These are phyloP conservation scores for Drosophila albomicans DNA, from an alignment of 1,140 invertebrate genomes.

Conservation along the genomic window DNA sequence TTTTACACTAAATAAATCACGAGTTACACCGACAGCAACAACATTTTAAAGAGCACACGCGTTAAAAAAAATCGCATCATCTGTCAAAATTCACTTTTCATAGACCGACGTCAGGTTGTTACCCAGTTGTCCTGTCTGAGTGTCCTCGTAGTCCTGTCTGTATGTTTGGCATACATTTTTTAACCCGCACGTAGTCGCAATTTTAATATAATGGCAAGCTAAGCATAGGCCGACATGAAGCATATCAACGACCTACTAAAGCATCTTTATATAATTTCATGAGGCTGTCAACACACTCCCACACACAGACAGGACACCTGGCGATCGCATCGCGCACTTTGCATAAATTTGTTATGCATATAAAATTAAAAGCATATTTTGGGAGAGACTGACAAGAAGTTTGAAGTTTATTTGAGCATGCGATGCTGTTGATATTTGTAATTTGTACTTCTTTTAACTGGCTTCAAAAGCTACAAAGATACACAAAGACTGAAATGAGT, in stretches of 20 bases:
- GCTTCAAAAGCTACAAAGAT: slow-evolving; percentile 57
- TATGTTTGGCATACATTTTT: slow-evolving; percentile 55
- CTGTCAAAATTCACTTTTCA: slow-evolving; percentile 81
- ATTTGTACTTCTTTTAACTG: slow-evolving; percentile 74
- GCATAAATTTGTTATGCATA: slow-evolving; percentile 83
- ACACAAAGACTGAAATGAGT: slow-evolving; percentile 9
- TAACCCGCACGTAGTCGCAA: slow-evolving; percentile 78
- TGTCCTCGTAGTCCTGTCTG: slow-evolving; percentile 10
- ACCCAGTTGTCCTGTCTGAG: not conserved
- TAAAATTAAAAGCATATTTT: slow-evolving; percentile 84
- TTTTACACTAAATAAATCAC: slow-evolving; percentile 66
- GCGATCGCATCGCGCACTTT: slow-evolving; percentile 68
- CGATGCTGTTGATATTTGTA: slow-evolving; percentile 75
- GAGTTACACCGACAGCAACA: slow-evolving; percentile 23
- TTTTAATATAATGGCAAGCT: slow-evolving; percentile 72
- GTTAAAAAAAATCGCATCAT: slow-evolving; percentile 34
- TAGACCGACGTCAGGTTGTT: slow-evolving; percentile 13
- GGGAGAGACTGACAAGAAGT: slow-evolving; percentile 35
- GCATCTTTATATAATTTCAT: slow-evolving; percentile 83
- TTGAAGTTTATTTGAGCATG: slow-evolving; percentile 23
- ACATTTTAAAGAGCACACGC: slow-evolving; percentile 46
- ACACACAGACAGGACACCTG: slow-evolving; percentile 56
- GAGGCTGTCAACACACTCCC: slow-evolving; percentile 59
- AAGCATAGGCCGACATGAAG: slow-evolving; percentile 46
- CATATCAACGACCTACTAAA: slow-evolving; percentile 81